A percentile compares a stretch with the other conserved stretches of the same genome.
Conservation (phyloP, 2,113 vertebrate genomes). For the Thalassoma bifasciatum region DNA sequence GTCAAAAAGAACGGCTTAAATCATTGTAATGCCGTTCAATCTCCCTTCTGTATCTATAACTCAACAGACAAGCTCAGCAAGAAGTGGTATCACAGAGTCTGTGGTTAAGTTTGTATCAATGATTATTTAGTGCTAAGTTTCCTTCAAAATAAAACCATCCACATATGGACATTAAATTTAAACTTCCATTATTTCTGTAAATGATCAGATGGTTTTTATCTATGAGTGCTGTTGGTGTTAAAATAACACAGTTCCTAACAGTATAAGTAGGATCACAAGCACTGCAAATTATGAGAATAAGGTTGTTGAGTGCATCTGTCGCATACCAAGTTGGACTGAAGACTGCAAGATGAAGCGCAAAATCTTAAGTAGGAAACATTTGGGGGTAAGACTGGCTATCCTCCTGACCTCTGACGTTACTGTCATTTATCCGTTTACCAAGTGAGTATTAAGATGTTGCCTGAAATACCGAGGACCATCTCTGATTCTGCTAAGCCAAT, state of each 20-base stretch:
- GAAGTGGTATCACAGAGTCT: no score
- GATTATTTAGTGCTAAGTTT: no score
- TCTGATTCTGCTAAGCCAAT: not conserved
- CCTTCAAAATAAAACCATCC: not conserved
- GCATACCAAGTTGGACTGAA: not conserved
- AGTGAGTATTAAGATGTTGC: not conserved
- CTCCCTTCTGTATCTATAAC: slow-evolving; percentile 19
- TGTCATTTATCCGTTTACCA: not conserved
- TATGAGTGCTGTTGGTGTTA: not conserved
- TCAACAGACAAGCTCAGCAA: no score
- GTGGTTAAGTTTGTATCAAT: no score
- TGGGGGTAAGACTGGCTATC: no score
- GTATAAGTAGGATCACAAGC: no score
- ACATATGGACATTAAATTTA: not conserved
- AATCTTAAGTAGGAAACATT: not conserved
- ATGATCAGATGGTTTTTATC: not conserved
- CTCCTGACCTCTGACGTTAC: no score
- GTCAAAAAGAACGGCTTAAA: slow-evolving; percentile 1
- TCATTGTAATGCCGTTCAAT: slow-evolving; percentile 27
- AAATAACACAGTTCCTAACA: no score
- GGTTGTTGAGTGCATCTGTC: not conserved
- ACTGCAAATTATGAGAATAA: no score
- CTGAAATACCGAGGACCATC: not conserved
- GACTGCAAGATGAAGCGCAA: no score
- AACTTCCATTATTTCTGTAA: not conserved